Evolutionary conservation across 2,797 vertebrate species (phyloP).

Genomic region (Micropoecilia bifurca): DNA sequence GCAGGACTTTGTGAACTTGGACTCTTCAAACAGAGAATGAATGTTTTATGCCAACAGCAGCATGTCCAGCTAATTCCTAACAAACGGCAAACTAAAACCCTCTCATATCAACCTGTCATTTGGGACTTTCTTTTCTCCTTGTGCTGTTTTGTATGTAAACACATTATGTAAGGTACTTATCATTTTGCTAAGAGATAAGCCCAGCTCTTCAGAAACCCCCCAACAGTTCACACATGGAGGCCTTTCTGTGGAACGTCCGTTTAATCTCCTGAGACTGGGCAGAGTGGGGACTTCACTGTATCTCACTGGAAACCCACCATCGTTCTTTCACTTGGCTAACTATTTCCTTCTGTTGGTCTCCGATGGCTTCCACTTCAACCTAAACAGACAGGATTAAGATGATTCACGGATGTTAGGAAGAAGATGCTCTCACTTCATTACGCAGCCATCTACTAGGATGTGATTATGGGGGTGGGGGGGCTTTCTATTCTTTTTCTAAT

Average conservation of each 20-base stretch:
- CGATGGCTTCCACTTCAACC: not conserved
- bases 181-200: not conserved
- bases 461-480: not conserved
- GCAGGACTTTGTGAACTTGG: no score
- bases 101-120: not conserved
- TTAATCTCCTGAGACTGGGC: not conserved
- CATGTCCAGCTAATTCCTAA: not conserved
- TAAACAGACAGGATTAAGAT: not conserved
- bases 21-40: not conserved
- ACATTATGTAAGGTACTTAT: not conserved
- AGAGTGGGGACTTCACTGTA: not conserved
- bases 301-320: not conserved
- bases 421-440: not conserved
- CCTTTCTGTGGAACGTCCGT: not conserved
- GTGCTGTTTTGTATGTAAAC: not conserved
- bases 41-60: not conserved
- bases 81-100: not conserved
- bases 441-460: not conserved
- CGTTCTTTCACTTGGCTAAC: conserved; percentile 8
- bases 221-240: not conserved
- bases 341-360: not conserved
- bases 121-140: not conserved
- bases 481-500: no score
- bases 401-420: not conserved
- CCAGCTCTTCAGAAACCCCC: not conserved